Evolutionary conservation across 2,888 invertebrate species (phyloP), one percentile per base, ranked within the genome.

Genomic region (Nomada fabriciana): DNA sequence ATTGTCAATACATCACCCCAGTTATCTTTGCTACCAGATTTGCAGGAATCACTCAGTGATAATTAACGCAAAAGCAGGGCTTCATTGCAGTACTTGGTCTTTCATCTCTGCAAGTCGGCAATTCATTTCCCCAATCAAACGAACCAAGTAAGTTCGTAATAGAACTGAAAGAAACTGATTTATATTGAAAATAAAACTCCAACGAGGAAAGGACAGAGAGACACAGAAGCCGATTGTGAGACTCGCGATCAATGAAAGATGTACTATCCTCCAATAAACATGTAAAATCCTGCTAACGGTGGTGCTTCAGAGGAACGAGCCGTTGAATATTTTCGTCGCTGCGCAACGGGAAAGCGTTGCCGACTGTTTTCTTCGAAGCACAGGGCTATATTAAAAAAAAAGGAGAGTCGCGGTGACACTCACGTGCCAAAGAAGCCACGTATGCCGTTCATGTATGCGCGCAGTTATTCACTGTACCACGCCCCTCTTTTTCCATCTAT

Each of bases 401-500:
- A 78, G 73, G 74, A 63, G 61, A 69, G 64, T 29, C 52, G 59
- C 64, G 57, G 29, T 69, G 74, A 68, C 73, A 74, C 63, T 74
- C 73, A 61, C 61, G 57, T 79, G 68, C 69, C 75, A 78, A 75
- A 63, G 64, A 43, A 73, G 61, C 53, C 74, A 78, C 78, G 74
- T 76, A 71, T 59, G 47, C 59, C 57, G 71, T 71, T 76, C 71
- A 64, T 71, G 71, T 71, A 76, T 71, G 57, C 76, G 71, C 63
- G 25, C 57, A 71, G 50, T 76, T 76, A 76, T 76, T 76, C 71
- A 64, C 76, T 57, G 42, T 29, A 76, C 76, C 76, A 64, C 76
- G 65, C 71, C 76, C 76, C 71, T 71, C 71, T 71, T 76, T 76
- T 76, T 71, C 71, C 57, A 71, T 59, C 76, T 71, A 57, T 71